Evolutionary conservation across 2,113 vertebrate species (phyloP).

Genomic region (Rhea pennata): DNA sequence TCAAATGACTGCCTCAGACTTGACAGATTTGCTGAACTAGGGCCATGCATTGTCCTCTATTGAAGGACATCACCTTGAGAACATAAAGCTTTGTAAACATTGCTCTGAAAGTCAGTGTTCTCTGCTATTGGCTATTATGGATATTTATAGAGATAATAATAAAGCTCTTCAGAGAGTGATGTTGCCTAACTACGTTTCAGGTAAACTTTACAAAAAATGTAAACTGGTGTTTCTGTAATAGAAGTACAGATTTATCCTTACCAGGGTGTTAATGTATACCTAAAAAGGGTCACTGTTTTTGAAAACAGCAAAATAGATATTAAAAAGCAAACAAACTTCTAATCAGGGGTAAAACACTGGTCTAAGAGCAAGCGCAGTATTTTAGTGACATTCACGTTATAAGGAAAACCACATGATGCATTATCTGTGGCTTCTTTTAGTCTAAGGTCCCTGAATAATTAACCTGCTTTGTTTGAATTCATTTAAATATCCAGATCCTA

Average conservation of each 20-base stretch:
- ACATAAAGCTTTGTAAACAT: conserved; percentile 67
- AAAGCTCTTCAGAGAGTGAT: neutral
- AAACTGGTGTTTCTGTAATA: neutral
- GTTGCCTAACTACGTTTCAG: neutral
- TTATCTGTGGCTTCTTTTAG: conserved; percentile 19
- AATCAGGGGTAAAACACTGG: neutral
- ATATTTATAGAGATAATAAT: conserved; percentile 47
- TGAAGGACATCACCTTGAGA: conserved; percentile 82
- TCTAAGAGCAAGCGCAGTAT: neutral
- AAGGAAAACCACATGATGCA: neutral
- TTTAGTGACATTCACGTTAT: neutral
- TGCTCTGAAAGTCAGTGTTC: conserved; percentile 59
- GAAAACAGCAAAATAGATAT: neutral
- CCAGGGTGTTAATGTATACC: neutral
- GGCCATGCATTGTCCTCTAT: conserved; percentile 74
- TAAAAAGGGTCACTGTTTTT: neutral
- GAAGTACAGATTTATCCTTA: neutral
- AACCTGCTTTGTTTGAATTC: conserved; percentile 54
- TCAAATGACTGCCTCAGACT: conserved; percentile 92
- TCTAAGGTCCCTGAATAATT: conserved; percentile 59
- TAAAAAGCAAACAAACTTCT: neutral
- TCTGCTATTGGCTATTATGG: conserved; percentile 28
- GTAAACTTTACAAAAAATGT: neutral
- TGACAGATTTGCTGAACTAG: conserved; percentile 99
- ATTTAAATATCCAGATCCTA: neutral